Conservation (phyloP, 2,888 invertebrate genomes). For the Acrocera orbiculus region DNA sequence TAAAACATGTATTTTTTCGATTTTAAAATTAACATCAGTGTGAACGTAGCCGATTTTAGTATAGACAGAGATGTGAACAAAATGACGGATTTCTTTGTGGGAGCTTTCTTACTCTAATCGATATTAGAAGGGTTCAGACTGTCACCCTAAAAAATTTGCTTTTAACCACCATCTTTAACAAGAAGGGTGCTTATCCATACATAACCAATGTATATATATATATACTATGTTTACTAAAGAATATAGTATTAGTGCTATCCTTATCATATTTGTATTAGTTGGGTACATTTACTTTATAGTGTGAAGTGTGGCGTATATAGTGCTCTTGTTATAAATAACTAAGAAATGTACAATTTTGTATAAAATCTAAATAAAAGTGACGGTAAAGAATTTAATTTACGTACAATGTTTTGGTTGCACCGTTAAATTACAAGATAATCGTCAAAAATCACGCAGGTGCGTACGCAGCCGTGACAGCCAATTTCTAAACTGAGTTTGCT, state of each 20-base stretch:
- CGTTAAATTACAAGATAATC: constrained; percentile 18
- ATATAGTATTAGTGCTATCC: constrained; percentile 1
- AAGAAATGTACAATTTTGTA: constrained; percentile 19
- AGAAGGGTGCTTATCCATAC: too few species aligned
- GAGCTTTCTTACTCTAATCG: too few species aligned
- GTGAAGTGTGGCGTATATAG: constrained; percentile 18
- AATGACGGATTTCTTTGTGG: too few species aligned
- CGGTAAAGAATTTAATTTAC: constrained; percentile 6
- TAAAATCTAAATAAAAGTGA: constrained; percentile 13
- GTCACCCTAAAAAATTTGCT: constrained; percentile 4
- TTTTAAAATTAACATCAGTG: too few species aligned
- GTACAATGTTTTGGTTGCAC: constrained; percentile 15
- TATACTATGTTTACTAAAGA: constrained; percentile 16
- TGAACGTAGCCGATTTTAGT: too few species aligned
- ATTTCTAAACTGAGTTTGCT: constrained; percentile 79
- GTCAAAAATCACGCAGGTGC: constrained; percentile 67
- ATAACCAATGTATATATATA: too few species aligned
- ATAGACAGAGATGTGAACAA: too few species aligned
- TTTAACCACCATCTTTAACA: constrained; percentile 14
- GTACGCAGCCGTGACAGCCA: constrained; percentile 85
- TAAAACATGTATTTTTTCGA: too few species aligned
- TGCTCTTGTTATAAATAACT: constrained; percentile 14
- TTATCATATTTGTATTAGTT: too few species aligned
- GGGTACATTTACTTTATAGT: constrained; percentile 9
- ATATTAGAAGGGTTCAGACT: too few species aligned